phyloP scores from a whole-genome alignment of 1,140 invertebrate species.

The Lasioglossum baleicum region DNA sequence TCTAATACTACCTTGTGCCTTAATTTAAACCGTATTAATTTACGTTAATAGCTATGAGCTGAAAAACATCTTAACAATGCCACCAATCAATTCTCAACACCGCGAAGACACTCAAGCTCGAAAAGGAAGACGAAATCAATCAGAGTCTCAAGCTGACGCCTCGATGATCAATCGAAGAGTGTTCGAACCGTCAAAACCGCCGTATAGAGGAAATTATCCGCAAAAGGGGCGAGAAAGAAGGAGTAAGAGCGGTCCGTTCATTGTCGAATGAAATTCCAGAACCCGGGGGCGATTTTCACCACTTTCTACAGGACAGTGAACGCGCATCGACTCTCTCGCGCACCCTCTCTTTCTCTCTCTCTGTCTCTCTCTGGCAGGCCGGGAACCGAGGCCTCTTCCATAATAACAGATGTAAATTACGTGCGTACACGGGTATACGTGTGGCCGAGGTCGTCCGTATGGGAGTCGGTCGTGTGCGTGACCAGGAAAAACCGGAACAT shows the following conservation, averaged over 20 bases:
- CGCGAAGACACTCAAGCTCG: not conserved
- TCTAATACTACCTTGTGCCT: too few relatives aligned
- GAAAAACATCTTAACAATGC: not conserved
- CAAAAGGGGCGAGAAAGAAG: conserved; percentile 11
- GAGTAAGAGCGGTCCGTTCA: conserved; percentile 17
- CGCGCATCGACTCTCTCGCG: not conserved
- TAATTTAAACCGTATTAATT: too few relatives aligned
- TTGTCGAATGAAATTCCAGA: conserved; percentile 37
- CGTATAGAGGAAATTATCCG: conserved; percentile 11
- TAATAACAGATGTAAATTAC: conserved; percentile 81
- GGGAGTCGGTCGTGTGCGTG: conserved; percentile 33
- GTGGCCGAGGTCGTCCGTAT: conserved; percentile 29
- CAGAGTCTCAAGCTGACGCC: not conserved
- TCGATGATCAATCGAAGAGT: conserved; percentile 26
- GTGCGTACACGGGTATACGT: conserved; percentile 71
- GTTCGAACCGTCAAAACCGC: not conserved
- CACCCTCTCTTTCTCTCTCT: too few relatives aligned
- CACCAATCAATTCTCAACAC: not conserved
- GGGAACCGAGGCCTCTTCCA: conserved; percentile 66
- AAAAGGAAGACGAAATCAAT: not conserved
- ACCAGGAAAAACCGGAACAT: conserved; percentile 37
- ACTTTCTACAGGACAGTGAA: conserved; percentile 54
- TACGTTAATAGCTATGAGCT: too few relatives aligned
- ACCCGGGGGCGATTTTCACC: conserved; percentile 52
- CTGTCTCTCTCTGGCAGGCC: too few relatives aligned